Percentiles rank a stretch among this genome's conserved stretches.
phyloP scores from a whole-genome alignment of 2,797 vertebrate genomes.

The Cheracebus regulus region DNA sequence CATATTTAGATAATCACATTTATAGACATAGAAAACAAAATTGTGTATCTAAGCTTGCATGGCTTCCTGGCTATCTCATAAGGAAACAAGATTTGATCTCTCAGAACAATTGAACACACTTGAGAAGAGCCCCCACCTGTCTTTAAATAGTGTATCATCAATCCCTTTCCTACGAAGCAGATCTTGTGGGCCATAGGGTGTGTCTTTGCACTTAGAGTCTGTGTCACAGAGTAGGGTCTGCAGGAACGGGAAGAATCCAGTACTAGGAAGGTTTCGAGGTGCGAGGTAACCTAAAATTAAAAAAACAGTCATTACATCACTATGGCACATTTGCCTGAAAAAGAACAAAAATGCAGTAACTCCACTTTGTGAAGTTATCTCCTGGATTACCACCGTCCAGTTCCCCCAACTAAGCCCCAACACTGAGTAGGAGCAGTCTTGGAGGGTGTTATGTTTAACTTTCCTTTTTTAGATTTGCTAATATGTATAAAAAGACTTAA shows the following conservation, averaged over 20 bases:
- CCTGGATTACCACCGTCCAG: background rate
- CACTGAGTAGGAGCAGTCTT: background rate
- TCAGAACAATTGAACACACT: background rate
- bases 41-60: background rate
- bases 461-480: background rate
- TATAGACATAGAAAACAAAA: background rate
- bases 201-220: slow-evolving; percentile 85
- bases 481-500: background rate
- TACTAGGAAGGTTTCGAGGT: slow-evolving; percentile 87
- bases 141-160: slow-evolving; percentile 65
- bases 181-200: slow-evolving; percentile 81
- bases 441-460: background rate
- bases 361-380: background rate
- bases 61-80: background rate
- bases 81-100: background rate
- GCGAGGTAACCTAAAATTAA: slow-evolving; percentile 85
- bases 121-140: slow-evolving; percentile 75
- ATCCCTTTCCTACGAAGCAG: slow-evolving; percentile 82
- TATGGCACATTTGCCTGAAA: background rate
- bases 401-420: background rate
- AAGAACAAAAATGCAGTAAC: background rate
- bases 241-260: slow-evolving; percentile 87
- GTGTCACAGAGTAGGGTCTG: slow-evolving; percentile 86
- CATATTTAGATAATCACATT: background rate
- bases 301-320: background rate